phyloP scores from a whole-genome alignment of 1,140 invertebrate genomes.

The Diuraphis noxia region DNA sequence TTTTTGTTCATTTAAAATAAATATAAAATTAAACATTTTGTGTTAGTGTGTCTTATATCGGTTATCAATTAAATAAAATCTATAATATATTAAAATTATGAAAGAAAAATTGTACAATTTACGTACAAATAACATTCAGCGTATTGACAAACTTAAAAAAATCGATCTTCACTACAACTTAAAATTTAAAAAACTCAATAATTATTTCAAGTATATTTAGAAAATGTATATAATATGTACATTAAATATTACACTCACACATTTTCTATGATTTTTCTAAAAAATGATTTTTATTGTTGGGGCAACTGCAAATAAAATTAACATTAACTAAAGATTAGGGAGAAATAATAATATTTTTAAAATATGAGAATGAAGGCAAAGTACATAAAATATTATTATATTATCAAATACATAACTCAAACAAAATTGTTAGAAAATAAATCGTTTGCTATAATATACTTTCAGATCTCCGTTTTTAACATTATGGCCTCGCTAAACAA shows the following conservation, averaged over 20 bases:
- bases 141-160: conserved; percentile 1
- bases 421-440: not conserved
- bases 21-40: not conserved
- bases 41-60: not conserved
- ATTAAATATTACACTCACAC: not conserved
- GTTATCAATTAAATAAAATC: conserved; percentile 17
- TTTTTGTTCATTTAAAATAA: conserved; percentile 15
- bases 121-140: not conserved
- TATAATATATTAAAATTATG: not conserved
- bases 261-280: not conserved
- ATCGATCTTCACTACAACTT: conserved; percentile 5
- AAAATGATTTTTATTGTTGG: not conserved
- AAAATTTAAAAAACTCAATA: not conserved
- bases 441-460: not conserved
- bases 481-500: not conserved
- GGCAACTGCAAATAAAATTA: not conserved
- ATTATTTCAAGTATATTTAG: not conserved
- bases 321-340: not conserved
- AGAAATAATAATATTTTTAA: not conserved
- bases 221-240: not conserved
- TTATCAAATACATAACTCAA: not conserved
- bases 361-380: not conserved
- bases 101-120: not conserved
- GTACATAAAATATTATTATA: not conserved
- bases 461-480: not conserved